phyloP scores from a whole-genome alignment of 2,888 invertebrate genomes.

The Oligia fasciuncula region DNA sequence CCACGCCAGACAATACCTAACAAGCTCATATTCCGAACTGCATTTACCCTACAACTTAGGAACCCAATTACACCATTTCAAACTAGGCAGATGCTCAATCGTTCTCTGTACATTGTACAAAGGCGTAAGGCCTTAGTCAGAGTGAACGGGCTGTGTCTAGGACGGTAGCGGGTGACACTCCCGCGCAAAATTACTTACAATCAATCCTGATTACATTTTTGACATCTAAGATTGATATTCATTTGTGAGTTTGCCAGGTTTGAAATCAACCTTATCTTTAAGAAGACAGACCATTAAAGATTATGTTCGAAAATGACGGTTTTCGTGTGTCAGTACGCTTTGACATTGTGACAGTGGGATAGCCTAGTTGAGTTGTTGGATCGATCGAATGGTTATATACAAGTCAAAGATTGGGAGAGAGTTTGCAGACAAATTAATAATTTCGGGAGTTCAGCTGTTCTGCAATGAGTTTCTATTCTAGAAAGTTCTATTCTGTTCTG shows the following conservation, averaged over 20 bases:
- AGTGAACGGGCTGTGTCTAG: background rate
- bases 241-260: background rate
- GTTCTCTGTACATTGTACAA: constrained; percentile 40
- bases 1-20: constrained; percentile 16
- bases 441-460: background rate
- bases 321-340: background rate
- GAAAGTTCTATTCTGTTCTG: background rate
- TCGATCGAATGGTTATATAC: no score
- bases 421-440: background rate
- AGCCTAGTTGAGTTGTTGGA: background rate
- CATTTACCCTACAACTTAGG: constrained; percentile 38
- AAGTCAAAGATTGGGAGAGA: background rate
- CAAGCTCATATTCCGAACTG: constrained; percentile 35
- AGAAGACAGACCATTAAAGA: background rate
- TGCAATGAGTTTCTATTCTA: background rate
- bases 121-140: constrained; percentile 1
- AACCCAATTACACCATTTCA: constrained; percentile 53
- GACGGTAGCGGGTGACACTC: background rate
- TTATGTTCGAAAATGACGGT: background rate
- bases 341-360: background rate
- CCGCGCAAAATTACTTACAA: background rate
- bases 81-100: constrained; percentile 43
- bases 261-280: background rate
- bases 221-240: background rate
- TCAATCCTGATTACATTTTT: background rate